phyloP scores from a whole-genome alignment of 2,797 vertebrate species.

The Erethizon dorsatum region DNA sequence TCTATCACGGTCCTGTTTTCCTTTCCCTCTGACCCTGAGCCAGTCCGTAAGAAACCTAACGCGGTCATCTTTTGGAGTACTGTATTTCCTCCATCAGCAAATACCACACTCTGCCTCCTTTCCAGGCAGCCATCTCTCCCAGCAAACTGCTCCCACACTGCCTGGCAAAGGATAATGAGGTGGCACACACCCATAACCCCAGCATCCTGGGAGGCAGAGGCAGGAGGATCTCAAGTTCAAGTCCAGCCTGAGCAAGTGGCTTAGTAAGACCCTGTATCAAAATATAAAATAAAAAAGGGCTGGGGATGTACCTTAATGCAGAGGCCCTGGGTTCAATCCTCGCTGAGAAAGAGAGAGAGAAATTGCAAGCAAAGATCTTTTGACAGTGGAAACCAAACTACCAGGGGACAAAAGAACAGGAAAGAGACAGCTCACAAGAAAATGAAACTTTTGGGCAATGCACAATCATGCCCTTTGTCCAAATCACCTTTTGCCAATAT shows the following conservation, averaged over 20 bases:
- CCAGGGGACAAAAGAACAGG: neutral
- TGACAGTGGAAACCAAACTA: neutral
- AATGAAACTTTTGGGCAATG: neutral
- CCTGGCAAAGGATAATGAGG: neutral
- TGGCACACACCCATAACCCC: neutral
- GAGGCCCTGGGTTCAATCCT: neutral
- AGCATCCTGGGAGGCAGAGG: neutral
- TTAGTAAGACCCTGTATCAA: neutral
- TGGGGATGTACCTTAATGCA: neutral
- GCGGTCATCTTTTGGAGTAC: neutral
- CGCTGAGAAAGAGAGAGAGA: neutral
- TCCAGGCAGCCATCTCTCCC: neutral
- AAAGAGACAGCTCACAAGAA: neutral
- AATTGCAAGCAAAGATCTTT: neutral
- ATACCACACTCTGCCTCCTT: neutral
- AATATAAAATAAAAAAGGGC: neutral
- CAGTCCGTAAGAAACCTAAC: neutral
- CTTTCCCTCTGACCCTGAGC: conserved; percentile 6
- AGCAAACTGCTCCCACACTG: neutral
- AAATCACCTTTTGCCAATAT: neutral
- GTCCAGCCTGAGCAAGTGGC: neutral
- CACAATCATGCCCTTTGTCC: neutral
- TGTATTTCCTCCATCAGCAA: neutral
- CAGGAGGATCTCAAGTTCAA: neutral
- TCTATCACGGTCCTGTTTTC: neutral